A percentile compares a stretch with the other conserved stretches of the same genome.
phyloP scores from a whole-genome alignment of 2,113 vertebrate genomes.

The Hypomesus transpacificus region DNA sequence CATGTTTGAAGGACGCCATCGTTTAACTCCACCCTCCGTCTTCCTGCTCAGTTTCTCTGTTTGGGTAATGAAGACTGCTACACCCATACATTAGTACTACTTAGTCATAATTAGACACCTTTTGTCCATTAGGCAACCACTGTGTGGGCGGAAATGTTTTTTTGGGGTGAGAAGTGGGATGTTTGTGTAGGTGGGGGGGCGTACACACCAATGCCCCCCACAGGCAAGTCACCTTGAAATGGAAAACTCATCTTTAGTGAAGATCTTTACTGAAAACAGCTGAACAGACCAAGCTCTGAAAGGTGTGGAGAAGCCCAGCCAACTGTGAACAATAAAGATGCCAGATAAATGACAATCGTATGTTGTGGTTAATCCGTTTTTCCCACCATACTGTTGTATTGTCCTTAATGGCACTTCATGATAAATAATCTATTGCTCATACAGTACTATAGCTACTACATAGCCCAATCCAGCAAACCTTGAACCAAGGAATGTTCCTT shows the following conservation, averaged over 20 bases:
- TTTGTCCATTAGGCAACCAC: slow-evolving; percentile 39
- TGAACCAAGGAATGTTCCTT: neutral
- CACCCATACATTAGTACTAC: slow-evolving; percentile 26
- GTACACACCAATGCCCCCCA: slow-evolving; percentile 9
- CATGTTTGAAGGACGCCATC: too few relatives aligned
- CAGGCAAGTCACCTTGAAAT: slow-evolving; percentile 42
- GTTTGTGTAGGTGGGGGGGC: slow-evolving; percentile 33
- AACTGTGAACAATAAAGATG: too few relatives aligned
- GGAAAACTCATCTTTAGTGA: slow-evolving; percentile 10
- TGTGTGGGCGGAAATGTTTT: slow-evolving; percentile 23
- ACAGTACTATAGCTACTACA: too few relatives aligned
- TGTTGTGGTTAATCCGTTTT: too few relatives aligned
- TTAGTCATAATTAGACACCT: slow-evolving; percentile 38
- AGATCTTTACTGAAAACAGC: slow-evolving; percentile 15
- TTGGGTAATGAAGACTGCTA: slow-evolving; percentile 28
- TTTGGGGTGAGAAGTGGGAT: slow-evolving; percentile 24
- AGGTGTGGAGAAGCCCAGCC: too few relatives aligned
- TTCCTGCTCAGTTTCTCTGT: neutral
- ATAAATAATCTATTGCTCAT: too few relatives aligned
- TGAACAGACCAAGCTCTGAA: neutral
- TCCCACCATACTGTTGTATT: too few relatives aligned
- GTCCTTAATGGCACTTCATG: too few relatives aligned
- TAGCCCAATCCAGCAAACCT: too few relatives aligned
- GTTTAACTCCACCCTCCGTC: too few relatives aligned
- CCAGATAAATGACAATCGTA: too few relatives aligned